A percentile compares a stretch with the other conserved stretches of the same genome.
These are phyloP conservation scores for Lagria hirta DNA, from an alignment of 2,888 invertebrate species.

Conservation along the genomic window DNA sequence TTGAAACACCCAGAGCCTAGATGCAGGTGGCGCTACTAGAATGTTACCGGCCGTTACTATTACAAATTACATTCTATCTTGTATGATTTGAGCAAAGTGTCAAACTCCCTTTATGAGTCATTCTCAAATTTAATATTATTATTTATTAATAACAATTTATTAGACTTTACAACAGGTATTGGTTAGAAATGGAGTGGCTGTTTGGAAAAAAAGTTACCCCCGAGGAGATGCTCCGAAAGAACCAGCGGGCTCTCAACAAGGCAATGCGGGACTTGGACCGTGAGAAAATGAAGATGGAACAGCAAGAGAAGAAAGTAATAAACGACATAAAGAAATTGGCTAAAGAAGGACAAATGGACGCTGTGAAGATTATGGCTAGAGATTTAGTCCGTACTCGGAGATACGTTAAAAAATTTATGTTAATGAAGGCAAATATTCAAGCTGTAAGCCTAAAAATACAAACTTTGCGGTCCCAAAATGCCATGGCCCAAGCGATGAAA, in stretches of 20 bases:
- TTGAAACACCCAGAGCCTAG: too few species aligned
- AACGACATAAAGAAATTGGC: constrained; percentile 98
- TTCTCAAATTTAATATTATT: constrained; percentile 8
- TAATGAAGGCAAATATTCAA: constrained; percentile 99
- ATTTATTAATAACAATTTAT: neutral
- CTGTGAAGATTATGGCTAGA: constrained; percentile 99
- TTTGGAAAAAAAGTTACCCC: constrained; percentile 96
- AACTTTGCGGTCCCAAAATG: constrained; percentile 95
- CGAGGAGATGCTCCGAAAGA: constrained; percentile 97
- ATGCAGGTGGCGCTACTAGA: too few species aligned
- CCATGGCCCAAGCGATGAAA: constrained; percentile 99
- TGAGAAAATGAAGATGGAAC: constrained; percentile 91
- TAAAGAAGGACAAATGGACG: constrained; percentile 99
- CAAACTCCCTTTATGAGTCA: too few species aligned
- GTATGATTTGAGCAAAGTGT: neutral
- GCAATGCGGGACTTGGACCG: constrained; percentile 97
- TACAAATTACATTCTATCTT: too few species aligned
- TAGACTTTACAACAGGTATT: neutral
- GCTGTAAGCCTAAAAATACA: constrained; percentile 97
- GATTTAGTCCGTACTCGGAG: constrained; percentile 94
- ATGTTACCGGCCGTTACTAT: too few species aligned
- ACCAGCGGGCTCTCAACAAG: constrained; percentile 95
- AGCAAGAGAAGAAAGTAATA: constrained; percentile 98
- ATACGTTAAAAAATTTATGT: constrained; percentile 97
- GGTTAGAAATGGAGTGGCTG: constrained; percentile 80